A percentile compares a stretch with the other conserved stretches of the same genome.
Conservation (phyloP, 2,797 vertebrate species). For the Myotis planiceps region DNA sequence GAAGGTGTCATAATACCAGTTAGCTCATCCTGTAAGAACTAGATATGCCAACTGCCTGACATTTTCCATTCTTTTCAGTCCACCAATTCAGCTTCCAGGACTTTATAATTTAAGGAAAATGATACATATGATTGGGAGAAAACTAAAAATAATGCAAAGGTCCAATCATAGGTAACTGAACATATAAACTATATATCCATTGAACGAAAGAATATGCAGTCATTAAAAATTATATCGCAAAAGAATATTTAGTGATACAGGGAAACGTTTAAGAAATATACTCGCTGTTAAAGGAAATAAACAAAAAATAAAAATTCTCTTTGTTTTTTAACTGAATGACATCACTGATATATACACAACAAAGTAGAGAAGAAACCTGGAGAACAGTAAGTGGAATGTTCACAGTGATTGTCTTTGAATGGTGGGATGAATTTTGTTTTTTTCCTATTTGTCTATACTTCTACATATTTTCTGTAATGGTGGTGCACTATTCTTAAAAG, state of each 20-base stretch:
- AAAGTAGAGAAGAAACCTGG: neutral
- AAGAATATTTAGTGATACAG: neutral
- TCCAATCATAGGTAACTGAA: neutral
- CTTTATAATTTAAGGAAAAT: neutral
- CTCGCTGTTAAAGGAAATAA: neutral
- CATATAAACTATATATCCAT: neutral
- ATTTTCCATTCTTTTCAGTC: neutral
- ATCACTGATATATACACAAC: neutral
- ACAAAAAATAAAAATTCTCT: neutral
- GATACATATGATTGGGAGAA: neutral
- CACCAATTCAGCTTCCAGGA: neutral
- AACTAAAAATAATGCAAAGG: neutral
- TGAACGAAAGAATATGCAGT: neutral
- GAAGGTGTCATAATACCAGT: neutral
- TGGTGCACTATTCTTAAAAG: neutral
- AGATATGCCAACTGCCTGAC: neutral
- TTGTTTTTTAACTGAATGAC: neutral
- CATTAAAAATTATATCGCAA: neutral
- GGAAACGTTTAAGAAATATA: neutral
- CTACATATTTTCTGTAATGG: neutral
- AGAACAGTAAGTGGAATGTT: neutral
- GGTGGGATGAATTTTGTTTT: neutral
- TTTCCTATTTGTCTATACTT: neutral
- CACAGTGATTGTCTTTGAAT: neutral
- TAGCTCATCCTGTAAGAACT: neutral